phyloP scores from a whole-genome alignment of 2,797 vertebrate genomes.

The Huso huso region DNA sequence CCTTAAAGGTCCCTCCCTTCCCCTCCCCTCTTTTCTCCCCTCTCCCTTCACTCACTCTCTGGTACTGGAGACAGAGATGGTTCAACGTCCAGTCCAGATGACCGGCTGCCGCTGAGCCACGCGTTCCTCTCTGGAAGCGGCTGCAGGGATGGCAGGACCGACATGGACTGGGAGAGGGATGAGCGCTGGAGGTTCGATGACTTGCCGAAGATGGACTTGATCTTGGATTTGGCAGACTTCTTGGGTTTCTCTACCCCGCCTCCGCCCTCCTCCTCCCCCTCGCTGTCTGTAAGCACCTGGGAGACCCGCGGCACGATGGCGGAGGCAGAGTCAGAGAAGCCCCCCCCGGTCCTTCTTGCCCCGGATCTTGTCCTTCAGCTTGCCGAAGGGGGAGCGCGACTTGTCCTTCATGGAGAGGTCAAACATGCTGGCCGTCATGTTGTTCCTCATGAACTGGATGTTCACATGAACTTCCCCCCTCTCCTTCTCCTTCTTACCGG shows the following conservation, averaged over 20 bases:
- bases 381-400: conserved; percentile 78
- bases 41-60: too few relatives aligned
- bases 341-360: conserved; percentile 68
- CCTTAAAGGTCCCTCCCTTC: too few relatives aligned
- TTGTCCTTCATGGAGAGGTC: conserved; percentile 91
- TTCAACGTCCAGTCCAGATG: conserved; percentile 58
- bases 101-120: conserved; percentile 55
- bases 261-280: conserved; percentile 62
- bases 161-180: conserved; percentile 86
- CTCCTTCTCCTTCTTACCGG: conserved; percentile 81
- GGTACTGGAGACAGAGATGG: conserved; percentile 18
- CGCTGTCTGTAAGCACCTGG: conserved; percentile 72
- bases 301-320: conserved; percentile 69
- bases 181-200: conserved; percentile 80
- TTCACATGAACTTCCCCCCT: conserved; percentile 87
- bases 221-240: conserved; percentile 63
- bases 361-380: conserved; percentile 87
- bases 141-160: conserved; percentile 52
- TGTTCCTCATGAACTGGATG: conserved; percentile 90
- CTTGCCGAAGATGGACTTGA: conserved; percentile 74
- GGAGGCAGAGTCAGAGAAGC: conserved; percentile 71
- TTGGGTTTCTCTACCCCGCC: conserved; percentile 14
- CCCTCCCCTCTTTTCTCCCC: too few relatives aligned
- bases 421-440: conserved; percentile 95
- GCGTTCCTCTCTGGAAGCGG: conserved; percentile 62